Evolutionary conservation across 53 echinoderm and acorn worm species (phyloP).

Genomic region (Arbacia lixula): DNA sequence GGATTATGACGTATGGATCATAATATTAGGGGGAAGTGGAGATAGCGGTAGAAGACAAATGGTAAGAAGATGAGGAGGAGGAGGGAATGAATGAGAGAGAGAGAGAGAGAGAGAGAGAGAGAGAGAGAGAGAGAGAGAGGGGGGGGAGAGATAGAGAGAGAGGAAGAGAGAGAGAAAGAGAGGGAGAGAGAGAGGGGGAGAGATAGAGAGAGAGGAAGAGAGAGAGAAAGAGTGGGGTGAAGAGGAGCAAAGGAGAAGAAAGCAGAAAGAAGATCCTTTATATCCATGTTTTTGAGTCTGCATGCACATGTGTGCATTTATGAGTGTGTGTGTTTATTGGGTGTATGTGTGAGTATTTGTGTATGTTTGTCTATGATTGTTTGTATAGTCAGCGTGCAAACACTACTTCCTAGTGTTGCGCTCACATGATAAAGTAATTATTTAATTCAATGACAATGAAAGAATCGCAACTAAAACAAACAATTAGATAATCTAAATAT

Average conservation of each 20-base stretch:
- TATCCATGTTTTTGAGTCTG: conserved; percentile 11
- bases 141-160: neutral
- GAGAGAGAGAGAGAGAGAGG: neutral
- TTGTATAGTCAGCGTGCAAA: no score
- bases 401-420: no score
- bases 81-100: neutral
- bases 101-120: neutral
- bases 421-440: no score
- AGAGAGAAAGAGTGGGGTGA: neutral
- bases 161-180: neutral
- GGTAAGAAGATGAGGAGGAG: neutral
- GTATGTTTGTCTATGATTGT: conserved; percentile 8
- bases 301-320: conserved; percentile 22
- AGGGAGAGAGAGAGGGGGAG: no score
- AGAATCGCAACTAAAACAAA: no score
- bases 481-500: no score
- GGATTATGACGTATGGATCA: neutral
- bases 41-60: neutral
- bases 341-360: neutral
- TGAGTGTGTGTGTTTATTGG: conserved; percentile 2
- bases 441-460: no score
- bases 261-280: no score
- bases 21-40: neutral
- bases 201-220: neutral
- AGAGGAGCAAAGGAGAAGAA: no score